phyloP scores from a whole-genome alignment of 1,140 invertebrate genomes.

The Drosophila navojoa region DNA sequence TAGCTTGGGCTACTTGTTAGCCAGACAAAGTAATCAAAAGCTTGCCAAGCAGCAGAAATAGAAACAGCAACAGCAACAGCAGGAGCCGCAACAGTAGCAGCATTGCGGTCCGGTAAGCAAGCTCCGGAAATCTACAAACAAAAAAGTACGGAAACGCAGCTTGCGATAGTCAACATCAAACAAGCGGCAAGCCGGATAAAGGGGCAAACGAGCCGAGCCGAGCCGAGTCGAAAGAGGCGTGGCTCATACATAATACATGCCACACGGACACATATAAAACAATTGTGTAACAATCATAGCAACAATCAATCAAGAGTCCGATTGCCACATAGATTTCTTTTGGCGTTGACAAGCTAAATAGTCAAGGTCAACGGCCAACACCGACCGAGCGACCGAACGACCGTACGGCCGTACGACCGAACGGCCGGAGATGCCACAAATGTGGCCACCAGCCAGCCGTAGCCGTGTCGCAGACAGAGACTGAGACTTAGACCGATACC shows the following conservation, averaged over 20 bases:
- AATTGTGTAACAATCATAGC: conserved; percentile 24
- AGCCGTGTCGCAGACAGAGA: conserved; percentile 25
- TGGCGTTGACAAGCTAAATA: conserved; percentile 27
- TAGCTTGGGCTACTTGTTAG: conserved; percentile 31
- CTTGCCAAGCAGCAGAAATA: conserved; percentile 17
- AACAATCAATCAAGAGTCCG: conserved; percentile 34
- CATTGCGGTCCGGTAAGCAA: conserved; percentile 26
- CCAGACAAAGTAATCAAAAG: conserved; percentile 52
- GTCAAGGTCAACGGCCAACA: conserved; percentile 49
- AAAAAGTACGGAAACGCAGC: conserved; percentile 28
- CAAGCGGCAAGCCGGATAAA: conserved; percentile 10
- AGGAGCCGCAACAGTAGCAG: background rate
- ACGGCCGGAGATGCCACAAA: conserved; percentile 41
- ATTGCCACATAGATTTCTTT: conserved; percentile 1
- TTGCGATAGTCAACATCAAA: conserved; percentile 28
- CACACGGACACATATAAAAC: conserved; percentile 7
- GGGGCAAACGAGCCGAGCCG: conserved; percentile 3
- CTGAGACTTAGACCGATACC: conserved; percentile 15
- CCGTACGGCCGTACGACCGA: conserved; percentile 12
- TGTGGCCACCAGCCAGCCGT: conserved; percentile 24
- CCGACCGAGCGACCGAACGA: no score
- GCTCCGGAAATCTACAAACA: conserved; percentile 41
- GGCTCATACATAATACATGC: conserved; percentile 25
- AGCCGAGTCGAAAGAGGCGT: background rate
- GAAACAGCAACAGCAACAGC: background rate